Conservation (phyloP, 1,140 invertebrate genomes). For the Tribolium madens region DNA sequence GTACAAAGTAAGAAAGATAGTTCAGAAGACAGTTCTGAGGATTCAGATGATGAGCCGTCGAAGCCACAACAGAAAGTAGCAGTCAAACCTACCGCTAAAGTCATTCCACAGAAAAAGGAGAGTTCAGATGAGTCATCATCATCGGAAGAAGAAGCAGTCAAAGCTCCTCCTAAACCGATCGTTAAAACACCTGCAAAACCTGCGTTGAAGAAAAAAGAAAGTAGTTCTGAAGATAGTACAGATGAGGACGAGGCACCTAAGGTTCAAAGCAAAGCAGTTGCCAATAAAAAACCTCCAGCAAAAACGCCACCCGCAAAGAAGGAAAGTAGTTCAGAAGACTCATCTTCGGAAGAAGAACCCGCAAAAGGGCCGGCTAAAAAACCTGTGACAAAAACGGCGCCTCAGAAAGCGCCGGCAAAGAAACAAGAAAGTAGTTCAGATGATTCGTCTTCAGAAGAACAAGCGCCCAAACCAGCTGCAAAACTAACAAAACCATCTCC, state of each 20-base stretch:
- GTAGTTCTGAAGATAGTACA: slow-evolving; percentile 56
- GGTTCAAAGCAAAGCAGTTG: slow-evolving; percentile 55
- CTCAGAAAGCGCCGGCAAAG: slow-evolving; percentile 49
- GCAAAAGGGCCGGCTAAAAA: slow-evolving; percentile 38
- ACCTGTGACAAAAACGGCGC: slow-evolving; percentile 51
- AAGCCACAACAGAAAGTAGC: slow-evolving; percentile 61
- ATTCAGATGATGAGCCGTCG: slow-evolving; percentile 63
- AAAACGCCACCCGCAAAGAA: too few relatives aligned
- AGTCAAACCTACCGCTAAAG: slow-evolving; percentile 46
- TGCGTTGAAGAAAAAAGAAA: slow-evolving; percentile 57
- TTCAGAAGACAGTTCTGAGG: slow-evolving; percentile 62
- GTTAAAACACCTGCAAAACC: slow-evolving; percentile 55
- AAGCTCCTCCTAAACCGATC: slow-evolving; percentile 27
- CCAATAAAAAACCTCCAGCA: too few relatives aligned
- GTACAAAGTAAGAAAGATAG: slow-evolving; percentile 50
- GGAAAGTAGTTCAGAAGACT: slow-evolving; percentile 56
- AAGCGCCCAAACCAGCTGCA: slow-evolving; percentile 49
- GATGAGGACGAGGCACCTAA: slow-evolving; percentile 50
- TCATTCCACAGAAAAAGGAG: slow-evolving; percentile 57
- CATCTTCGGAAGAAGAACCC: slow-evolving; percentile 49
- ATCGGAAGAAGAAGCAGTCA: slow-evolving; percentile 55
- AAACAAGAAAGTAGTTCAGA: slow-evolving; percentile 58
- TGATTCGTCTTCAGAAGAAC: slow-evolving; percentile 55
- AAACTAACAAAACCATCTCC: slow-evolving; percentile 42
- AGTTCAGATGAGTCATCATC: slow-evolving; percentile 62